These are phyloP conservation scores for Silurus glanis DNA, from an alignment of 2,113 vertebrate species.

Conservation along the genomic window DNA sequence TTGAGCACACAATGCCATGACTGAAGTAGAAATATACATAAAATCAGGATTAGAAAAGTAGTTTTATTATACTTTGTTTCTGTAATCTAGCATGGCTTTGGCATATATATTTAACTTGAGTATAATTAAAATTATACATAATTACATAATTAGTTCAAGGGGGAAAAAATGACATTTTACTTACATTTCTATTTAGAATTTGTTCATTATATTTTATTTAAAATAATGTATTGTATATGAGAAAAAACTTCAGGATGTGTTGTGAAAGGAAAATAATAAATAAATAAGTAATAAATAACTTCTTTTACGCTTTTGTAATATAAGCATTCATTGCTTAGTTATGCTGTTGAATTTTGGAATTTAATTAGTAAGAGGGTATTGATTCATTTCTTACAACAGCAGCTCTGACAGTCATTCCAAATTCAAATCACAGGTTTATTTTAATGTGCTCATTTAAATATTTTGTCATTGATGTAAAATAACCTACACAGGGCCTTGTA, in stretches of 20 bases:
- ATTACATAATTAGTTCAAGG: not conserved
- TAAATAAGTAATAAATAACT: no score
- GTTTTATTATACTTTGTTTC: not conserved
- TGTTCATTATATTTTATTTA: not conserved
- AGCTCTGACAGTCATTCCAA: no score
- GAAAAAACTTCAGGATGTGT: not conserved
- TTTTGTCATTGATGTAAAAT: no score
- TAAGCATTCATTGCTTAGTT: no score
- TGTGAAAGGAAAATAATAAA: not conserved
- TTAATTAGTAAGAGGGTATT: not conserved
- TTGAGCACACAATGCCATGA: not conserved
- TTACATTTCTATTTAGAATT: not conserved
- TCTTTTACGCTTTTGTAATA: no score
- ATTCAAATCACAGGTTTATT: not conserved
- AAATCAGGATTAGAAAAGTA: not conserved
- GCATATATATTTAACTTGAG: not conserved
- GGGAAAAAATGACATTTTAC: not conserved
- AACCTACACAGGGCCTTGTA: not conserved
- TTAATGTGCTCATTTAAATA: not conserved
- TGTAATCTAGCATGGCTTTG: not conserved
- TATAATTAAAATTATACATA: not conserved
- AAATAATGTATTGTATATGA: not conserved
- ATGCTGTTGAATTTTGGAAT: not conserved
- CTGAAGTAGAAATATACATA: not conserved
- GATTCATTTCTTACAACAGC: not conserved